These are phyloP conservation scores for Crax fasciolata DNA, from an alignment of 2,797 vertebrate species.

Conservation along the genomic window DNA sequence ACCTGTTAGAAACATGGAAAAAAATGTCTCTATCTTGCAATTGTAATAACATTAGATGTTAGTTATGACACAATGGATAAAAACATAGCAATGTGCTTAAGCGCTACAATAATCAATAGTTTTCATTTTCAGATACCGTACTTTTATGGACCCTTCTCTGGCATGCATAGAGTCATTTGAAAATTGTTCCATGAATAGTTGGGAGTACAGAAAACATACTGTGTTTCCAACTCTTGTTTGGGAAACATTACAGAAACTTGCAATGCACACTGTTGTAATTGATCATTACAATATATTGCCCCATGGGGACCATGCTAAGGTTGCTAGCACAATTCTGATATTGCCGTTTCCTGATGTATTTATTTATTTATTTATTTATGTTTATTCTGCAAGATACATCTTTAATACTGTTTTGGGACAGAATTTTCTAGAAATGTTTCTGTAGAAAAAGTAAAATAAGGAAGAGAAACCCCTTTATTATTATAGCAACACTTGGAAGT, in stretches of 20 bases:
- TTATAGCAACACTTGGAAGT: not conserved
- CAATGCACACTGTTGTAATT: not conserved
- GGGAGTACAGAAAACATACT: not conserved
- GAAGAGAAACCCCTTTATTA: not conserved
- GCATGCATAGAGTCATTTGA: not conserved
- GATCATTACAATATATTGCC: not conserved
- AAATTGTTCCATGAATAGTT: not conserved
- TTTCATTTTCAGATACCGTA: not conserved
- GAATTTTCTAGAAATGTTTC: not conserved
- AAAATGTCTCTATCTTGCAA: not conserved
- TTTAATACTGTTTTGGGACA: not conserved
- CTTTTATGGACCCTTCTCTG: not conserved
- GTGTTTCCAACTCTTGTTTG: not conserved
- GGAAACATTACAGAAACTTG: not conserved
- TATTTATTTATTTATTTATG: not conserved
- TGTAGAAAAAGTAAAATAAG: not conserved
- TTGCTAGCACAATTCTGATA: not conserved
- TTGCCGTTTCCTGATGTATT: not conserved
- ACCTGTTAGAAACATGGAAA: fast-evolving
- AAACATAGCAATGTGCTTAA: not conserved
- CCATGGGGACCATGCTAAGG: not conserved
- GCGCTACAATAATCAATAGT: not conserved
- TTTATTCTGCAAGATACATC: not conserved
- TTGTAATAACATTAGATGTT: not conserved
- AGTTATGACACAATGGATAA: not conserved